Evolutionary conservation across 2,113 vertebrate genomes (phyloP), one percentile per base, ranked within the genome.

Genomic region (Ctenomys sociabilis): DNA sequence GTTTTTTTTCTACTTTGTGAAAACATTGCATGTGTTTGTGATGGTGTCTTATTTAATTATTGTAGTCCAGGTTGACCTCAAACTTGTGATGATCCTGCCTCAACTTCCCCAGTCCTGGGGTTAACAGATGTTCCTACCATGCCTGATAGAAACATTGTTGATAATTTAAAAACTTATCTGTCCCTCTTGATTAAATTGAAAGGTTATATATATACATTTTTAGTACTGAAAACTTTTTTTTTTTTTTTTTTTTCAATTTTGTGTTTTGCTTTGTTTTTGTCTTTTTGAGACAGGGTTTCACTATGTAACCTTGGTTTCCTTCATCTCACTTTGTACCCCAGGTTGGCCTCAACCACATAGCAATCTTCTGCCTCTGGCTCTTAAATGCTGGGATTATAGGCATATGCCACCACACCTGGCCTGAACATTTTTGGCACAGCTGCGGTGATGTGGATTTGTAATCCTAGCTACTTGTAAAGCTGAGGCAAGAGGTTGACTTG

Each of bases 131-230:
- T 75, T 24, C 7, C 73, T 26, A 45, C 11, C 40, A 77, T 6
- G 26, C 40, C 12, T 28, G 43, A 8, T 52, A n/a, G 64, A 37
- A 85, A 87, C 24, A 57, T 66, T 88, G 64, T 93, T 63, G 37
- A 16, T 85, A 52, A 21, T 73, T 90, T 4, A 6, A 21, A 91
- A 93, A 93, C 95, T 92, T 16, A 85, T 40, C 35, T 37, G 21
- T 40, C 43, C 85, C 64, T n/a, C 24, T 52, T 92, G 54, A 81
- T 91, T 92, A 91, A 93, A 66, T 94, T 32, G 30, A 43, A 93
- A 91, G 21, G 87, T 92, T 61, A 54, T 54, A 37, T n/a, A 84
- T 61, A 54, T 54, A 37, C 40, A 84, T n/a, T 84, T 90, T 88
- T 94, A 90, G 61, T 87, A 72, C 40, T 86, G 89, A 64, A 86